A percentile compares a stretch with the other conserved stretches of the same genome.
Conservation (phyloP, 2,888 invertebrate genomes). For the Petrophora chlorosata region DNA sequence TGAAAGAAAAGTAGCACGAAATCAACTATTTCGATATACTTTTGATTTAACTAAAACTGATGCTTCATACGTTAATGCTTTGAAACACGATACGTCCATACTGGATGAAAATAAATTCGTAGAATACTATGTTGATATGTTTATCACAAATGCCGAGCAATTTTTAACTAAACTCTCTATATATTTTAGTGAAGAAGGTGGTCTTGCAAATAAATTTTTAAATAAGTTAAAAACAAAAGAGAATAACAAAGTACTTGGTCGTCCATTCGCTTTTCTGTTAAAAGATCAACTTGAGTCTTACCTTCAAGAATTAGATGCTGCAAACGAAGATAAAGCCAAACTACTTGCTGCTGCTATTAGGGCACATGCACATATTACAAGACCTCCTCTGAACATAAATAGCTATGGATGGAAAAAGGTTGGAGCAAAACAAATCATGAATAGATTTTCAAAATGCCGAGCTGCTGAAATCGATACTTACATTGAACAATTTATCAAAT, state of each 20-base stretch:
- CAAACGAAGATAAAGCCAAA: conserved; percentile 23
- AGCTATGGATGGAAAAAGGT: conserved; percentile 43
- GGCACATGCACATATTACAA: conserved; percentile 47
- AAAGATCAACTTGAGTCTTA: conserved; percentile 8
- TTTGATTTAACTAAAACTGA: conserved; percentile 49
- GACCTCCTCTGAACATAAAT: conserved; percentile 45
- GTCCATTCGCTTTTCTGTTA: conserved; percentile 31
- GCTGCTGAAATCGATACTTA: conserved; percentile 34
- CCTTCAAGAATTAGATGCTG: conserved; percentile 23
- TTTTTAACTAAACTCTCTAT: conserved; percentile 51
- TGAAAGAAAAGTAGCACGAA: conserved; percentile 49
- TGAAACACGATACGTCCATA: conserved; percentile 53
- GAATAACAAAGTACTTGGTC: not conserved
- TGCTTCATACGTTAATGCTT: conserved; percentile 56
- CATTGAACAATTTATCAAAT: conserved; percentile 40
- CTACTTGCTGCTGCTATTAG: conserved; percentile 45
- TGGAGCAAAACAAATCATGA: conserved; percentile 57
- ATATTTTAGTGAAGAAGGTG: conserved; percentile 56
- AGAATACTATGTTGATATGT: not conserved
- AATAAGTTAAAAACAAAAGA: conserved; percentile 18
- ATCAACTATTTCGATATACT: conserved; percentile 49
- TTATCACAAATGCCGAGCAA: conserved; percentile 27
- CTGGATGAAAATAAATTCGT: conserved; percentile 29
- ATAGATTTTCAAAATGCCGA: conserved; percentile 45
- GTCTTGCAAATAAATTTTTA: conserved; percentile 45